These are phyloP conservation scores for Gerosis bhagava DNA, from an alignment of 2,888 invertebrate genomes.

Conservation along the genomic window DNA sequence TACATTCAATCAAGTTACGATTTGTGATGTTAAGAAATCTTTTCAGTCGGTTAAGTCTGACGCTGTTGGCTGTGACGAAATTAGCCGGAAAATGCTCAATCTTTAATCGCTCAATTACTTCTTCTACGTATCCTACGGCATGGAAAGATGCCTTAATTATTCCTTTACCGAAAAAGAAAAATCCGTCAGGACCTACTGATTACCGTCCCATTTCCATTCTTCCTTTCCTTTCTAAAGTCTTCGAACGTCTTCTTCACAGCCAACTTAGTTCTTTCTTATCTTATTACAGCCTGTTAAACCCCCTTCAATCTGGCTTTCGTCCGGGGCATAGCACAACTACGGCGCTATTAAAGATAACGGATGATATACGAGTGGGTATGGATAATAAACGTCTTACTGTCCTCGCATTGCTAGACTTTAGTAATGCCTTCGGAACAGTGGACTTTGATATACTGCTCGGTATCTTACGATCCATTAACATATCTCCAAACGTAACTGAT, in stretches of 20 bases:
- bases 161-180: slow-evolving; percentile 1
- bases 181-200: no score
- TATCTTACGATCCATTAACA: slow-evolving; percentile 10
- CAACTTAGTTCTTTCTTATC: slow-evolving; percentile 2
- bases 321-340: slow-evolving; percentile 22
- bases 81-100: not conserved
- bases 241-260: slow-evolving; percentile 7
- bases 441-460: slow-evolving; percentile 8
- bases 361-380: slow-evolving; percentile 11
- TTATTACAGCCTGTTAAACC: not conserved
- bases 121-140: not conserved
- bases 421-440: slow-evolving; percentile 3
- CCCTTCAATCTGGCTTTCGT: slow-evolving; percentile 10
- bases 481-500: slow-evolving; percentile 5
- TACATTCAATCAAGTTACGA: no score
- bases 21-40: no score
- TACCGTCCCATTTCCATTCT: slow-evolving; percentile 10
- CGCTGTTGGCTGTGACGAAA: not conserved
- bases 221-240: slow-evolving; percentile 25
- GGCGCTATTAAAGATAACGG: slow-evolving; percentile 25
- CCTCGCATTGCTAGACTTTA: slow-evolving; percentile 8
- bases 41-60: not conserved
- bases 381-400: not conserved
- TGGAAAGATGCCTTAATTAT: not conserved
- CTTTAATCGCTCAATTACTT: not conserved